Base-by-base conservation (phyloP, 2,888 invertebrate species). In the Leptopterna dolabrata region DNA sequence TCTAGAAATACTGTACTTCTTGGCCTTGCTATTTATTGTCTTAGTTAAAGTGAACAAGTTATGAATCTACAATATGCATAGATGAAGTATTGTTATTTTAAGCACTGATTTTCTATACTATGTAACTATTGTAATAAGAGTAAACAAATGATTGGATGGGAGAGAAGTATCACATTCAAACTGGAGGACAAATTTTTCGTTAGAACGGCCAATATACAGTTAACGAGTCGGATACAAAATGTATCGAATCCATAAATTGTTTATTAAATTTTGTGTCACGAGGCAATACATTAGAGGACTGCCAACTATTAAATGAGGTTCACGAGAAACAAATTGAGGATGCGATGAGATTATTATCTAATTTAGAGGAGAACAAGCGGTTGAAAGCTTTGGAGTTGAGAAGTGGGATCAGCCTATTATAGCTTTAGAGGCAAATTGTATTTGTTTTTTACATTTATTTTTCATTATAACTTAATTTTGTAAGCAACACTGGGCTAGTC, bases 101-200 rank as follows among this genome's bases (percentile, higher is more conserved):
- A 87, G 87, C 87, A 87, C 87, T 87, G 87, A 87, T 83, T 87
- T 87, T 87, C 83, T 87, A 63, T 63, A 24, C 63, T 63, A 63
- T 63, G 27, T 63, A 63, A 63, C 63, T 63, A 63, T 63, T 63
- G 63, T 63, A 63, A 63, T 63, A 63, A 63, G 63, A 63, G 63
- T 63, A 63, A 63, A 63, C 24, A 63, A 27, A 24, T 51, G n/a
- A n/a, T 63, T 63, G 63, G 63, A 63, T 0, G 4, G 24, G 24
- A 2, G 63, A 27, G 6, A 63, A 24, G 24, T 1, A 63, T 36
- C 36, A 36, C n/a, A 63, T 11, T 24, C 11, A 63, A 0, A 24
- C 24, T 63, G 11, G 9, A 24, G 27, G 7, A 11, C 11, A 27
- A 19, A 63, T 63, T 63, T 63, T 0, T 63, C 24, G 63, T 24